These are phyloP conservation scores for Silurus asotus DNA, from an alignment of 2,113 vertebrate species.

Conservation along the genomic window DNA sequence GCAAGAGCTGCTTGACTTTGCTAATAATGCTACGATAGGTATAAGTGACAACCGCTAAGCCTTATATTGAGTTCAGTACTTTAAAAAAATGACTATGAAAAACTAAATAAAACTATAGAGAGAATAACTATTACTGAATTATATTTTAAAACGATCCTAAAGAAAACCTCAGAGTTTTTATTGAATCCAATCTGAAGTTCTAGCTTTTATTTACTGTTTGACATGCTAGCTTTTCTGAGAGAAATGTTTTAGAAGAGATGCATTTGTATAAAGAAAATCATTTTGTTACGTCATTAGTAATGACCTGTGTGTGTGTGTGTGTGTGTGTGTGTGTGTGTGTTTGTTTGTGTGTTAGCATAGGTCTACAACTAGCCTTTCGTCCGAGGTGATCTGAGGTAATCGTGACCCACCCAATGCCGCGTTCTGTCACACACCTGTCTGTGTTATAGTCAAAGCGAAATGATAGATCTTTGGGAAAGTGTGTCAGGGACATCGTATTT, in stretches of 20 bases:
- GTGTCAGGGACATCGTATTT: slow-evolving; percentile 78
- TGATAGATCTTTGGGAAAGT: slow-evolving; percentile 67
- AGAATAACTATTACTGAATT: too few species aligned
- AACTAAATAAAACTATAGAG: too few species aligned
- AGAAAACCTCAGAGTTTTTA: not conserved
- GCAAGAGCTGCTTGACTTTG: not conserved
- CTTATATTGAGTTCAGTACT: not conserved
- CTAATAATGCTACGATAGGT: not conserved
- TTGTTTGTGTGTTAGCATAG: not conserved
- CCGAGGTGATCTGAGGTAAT: slow-evolving; percentile 37
- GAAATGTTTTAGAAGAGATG: not conserved
- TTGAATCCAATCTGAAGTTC: not conserved
- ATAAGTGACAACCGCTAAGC: not conserved
- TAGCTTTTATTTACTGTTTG: not conserved
- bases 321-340: not conserved
- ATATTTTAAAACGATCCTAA: too few species aligned
- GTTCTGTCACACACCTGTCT: slow-evolving; percentile 56
- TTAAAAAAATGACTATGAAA: not conserved
- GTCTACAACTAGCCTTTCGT: not conserved
- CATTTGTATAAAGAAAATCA: not conserved
- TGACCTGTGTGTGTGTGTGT: not conserved
- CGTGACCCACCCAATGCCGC: slow-evolving; percentile 23
- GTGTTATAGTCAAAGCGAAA: slow-evolving; percentile 58
- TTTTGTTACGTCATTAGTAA: not conserved
- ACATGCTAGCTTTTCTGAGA: not conserved